Evolutionary conservation across 2,797 vertebrate species (phyloP), one percentile per base, ranked within the genome.

Genomic region (Semotilus atromaculatus): DNA sequence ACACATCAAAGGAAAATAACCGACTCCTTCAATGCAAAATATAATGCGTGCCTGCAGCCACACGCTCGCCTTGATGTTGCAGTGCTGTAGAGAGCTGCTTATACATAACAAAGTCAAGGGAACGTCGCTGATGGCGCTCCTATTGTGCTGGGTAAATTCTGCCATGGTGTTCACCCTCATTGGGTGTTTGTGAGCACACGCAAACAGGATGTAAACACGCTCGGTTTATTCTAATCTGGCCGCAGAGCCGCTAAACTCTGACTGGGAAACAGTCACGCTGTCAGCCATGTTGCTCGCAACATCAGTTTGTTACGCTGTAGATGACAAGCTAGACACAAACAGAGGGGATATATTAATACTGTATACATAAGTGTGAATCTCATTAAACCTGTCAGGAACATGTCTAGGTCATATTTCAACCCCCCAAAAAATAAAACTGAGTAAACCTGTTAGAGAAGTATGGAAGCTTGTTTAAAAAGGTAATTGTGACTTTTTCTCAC

Each of bases 1-100:
- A 93, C 90, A 94, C 94, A 95, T 96, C 94, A 96, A 95, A 96
- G 95, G 91, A 86, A 88, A 86, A 91, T 90, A 92, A 93, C 90
- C 91, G 92, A 93, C 93, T 94, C 92, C 91, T 91, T 94, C 92
- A 92, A 92, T 92, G 91, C 92, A 93, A 94, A 93, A 91, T 93
- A 92, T 95, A 93, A 95, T 93, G 90, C 90, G 92, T 90, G 94
- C 95, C 95, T 70, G 91, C 88, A 95, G 94, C 94, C 89, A 94
- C 87, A 79, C 91, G 90, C 91, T 91, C 14, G 93, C 95, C 94
- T 95, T 95, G 94, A 95, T 94, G 94, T 94, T 90, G 88, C 81
- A 16, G 72, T 90, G 92, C 90, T 68, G 87, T 29, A 70, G 82
- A 91, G 91, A 89, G 92, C 90, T 91, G 92, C 93, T 94, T 91